Evolutionary conservation across 1,140 invertebrate genomes (phyloP).

Genomic region (Lutraria rhynchaena): DNA sequence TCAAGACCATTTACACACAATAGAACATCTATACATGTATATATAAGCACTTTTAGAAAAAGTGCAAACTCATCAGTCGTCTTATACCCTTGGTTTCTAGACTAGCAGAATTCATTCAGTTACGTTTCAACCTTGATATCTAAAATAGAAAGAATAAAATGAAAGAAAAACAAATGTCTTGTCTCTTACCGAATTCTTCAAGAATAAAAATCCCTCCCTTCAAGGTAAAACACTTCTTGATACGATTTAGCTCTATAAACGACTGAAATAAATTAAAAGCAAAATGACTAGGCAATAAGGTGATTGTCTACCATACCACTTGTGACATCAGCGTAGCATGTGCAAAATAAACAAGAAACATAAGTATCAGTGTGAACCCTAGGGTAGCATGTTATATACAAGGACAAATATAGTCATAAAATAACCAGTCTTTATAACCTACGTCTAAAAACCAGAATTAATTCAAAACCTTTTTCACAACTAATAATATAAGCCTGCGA

Average conservation of each 20-base stretch:
- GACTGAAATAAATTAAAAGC: slow-evolving; percentile 90
- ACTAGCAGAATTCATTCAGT: slow-evolving; percentile 42
- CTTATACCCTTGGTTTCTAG: slow-evolving; percentile 41
- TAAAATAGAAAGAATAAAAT: slow-evolving; percentile 57
- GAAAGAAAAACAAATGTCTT: slow-evolving; percentile 58
- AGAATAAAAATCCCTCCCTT: slow-evolving; percentile 99
- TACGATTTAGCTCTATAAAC: slow-evolving; percentile 99
- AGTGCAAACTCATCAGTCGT: slow-evolving; percentile 28
- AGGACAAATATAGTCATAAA: no score
- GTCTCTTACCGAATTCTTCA: slow-evolving; percentile 88
- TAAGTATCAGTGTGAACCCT: slow-evolving; percentile 18
- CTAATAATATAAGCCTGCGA: no score
- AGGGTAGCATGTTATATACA: no score
- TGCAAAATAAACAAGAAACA: slow-evolving; percentile 34
- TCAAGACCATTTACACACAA: slow-evolving; percentile 32
- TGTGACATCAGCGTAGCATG: slow-evolving; percentile 40
- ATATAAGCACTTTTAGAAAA: slow-evolving; percentile 1
- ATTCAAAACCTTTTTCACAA: no score
- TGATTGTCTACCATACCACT: slow-evolving; percentile 60
- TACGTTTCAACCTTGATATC: slow-evolving; percentile 48
- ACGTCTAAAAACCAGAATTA: no score
- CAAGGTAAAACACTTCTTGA: slow-evolving; percentile 99
- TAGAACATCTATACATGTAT: slow-evolving; percentile 30
- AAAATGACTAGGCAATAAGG: slow-evolving; percentile 71
- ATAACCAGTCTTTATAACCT: no score